phyloP scores from a whole-genome alignment of 2,113 vertebrate genomes.

The Falcunculus frontatus region DNA sequence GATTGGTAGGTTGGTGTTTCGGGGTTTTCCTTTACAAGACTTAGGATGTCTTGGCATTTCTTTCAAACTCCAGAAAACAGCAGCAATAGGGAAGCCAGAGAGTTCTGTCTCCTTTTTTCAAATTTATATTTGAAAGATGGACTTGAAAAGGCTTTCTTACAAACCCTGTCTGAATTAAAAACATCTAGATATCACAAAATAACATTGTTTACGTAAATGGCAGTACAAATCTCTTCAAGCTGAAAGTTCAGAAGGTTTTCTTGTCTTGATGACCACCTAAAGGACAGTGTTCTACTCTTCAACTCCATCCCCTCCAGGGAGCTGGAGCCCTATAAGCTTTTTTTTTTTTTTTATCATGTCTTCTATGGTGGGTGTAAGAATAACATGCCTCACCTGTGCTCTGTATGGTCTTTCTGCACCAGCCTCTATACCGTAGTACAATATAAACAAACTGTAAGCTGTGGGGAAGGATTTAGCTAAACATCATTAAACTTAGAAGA shows the following conservation, averaged over 20 bases:
- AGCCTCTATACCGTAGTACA: neutral
- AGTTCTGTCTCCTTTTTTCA: neutral
- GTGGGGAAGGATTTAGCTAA: neutral
- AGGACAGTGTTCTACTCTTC: neutral
- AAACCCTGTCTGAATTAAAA: neutral
- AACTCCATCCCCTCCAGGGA: neutral
- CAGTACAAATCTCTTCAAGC: neutral
- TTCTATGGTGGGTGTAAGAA: neutral
- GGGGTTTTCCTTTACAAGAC: fast-evolving
- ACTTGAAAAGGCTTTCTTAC: neutral
- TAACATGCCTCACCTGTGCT: neutral
- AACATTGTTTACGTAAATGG: neutral
- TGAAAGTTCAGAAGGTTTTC: neutral
- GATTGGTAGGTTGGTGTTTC: neutral
- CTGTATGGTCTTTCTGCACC: neutral
- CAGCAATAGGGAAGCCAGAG: neutral
- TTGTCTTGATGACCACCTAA: neutral
- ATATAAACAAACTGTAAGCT: neutral
- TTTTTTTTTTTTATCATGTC: neutral
- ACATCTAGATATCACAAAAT: neutral
- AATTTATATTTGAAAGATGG: neutral
- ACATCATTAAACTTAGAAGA: neutral
- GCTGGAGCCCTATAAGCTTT: neutral
- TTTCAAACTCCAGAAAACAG: neutral
- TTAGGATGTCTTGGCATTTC: neutral